A percentile compares a stretch with the other conserved stretches of the same genome.
These are phyloP conservation scores for Oryzias melastigma DNA, from an alignment of 2,113 vertebrate genomes.

Conservation along the genomic window DNA sequence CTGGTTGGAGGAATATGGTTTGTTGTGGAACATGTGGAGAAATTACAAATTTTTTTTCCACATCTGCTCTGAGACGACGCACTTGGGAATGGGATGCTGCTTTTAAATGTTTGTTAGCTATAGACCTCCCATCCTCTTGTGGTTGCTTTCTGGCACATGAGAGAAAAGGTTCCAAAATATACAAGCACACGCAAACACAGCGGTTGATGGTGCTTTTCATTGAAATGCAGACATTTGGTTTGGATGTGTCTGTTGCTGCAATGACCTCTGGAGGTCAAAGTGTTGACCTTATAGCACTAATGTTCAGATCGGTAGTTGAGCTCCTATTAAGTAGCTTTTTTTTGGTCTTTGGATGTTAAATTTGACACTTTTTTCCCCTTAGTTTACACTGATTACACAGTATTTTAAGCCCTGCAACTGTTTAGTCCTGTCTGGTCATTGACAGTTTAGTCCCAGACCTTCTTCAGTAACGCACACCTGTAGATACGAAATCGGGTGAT, in stretches of 20 bases:
- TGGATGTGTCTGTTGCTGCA: constrained; percentile 9
- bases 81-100: constrained; percentile 51
- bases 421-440: constrained; percentile 26
- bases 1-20: constrained; percentile 44
- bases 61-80: constrained; percentile 57
- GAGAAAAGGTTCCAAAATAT: constrained; percentile 48
- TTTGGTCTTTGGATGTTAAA: constrained; percentile 23
- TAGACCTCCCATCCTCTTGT: constrained; percentile 63
- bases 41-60: constrained; percentile 66
- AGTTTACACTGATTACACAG: constrained; percentile 20
- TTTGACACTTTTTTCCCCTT: constrained; percentile 4
- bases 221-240: background rate
- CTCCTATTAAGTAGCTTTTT: constrained; percentile 48
- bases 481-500: constrained; percentile 30
- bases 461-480: constrained; percentile 36
- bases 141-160: constrained; percentile 56
- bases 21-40: constrained; percentile 63
- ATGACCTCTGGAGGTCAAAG: constrained; percentile 40
- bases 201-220: constrained; percentile 11
- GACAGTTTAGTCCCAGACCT: constrained; percentile 19
- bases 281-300: constrained; percentile 54
- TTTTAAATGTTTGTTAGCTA: constrained; percentile 61
- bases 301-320: constrained; percentile 59
- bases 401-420: constrained; percentile 25
- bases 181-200: constrained; percentile 57